Conservation (phyloP, 1,140 invertebrate genomes). For the Bombus fervidus region DNA sequence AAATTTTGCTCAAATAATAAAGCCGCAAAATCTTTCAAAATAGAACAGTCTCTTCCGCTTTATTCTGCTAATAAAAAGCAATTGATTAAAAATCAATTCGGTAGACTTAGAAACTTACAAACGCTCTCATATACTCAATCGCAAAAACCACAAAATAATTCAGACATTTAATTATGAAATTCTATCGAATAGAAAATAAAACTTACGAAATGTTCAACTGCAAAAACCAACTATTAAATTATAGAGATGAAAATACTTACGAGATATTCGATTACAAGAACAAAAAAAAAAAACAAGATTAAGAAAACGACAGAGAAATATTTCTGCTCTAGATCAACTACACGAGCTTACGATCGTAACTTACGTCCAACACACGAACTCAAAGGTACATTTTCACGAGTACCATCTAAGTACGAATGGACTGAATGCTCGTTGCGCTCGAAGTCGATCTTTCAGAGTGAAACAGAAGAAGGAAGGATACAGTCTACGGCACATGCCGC, state of each 20-base stretch:
- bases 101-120: too few relatives aligned
- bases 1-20: neutral
- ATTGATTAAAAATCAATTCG: too few relatives aligned
- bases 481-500: neutral
- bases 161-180: too few relatives aligned
- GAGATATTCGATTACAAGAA: too few relatives aligned
- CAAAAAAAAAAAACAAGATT: neutral
- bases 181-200: too few relatives aligned
- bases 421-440: neutral
- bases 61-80: too few relatives aligned
- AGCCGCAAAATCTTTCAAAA: too few relatives aligned
- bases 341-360: neutral
- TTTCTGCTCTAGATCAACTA: neutral
- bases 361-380: neutral
- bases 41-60: neutral
- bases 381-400: neutral
- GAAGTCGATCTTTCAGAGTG: neutral
- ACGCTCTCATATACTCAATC: too few relatives aligned
- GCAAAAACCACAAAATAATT: too few relatives aligned
- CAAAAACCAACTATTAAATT: neutral
- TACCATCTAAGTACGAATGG: neutral
- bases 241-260: too few relatives aligned
- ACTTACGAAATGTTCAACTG: too few relatives aligned
- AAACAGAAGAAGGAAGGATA: conserved; percentile 2
- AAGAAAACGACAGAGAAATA: neutral